Percentiles rank a stretch among this genome's conserved stretches.
Conservation (phyloP, 2,888 invertebrate species). For the Pycnomerus fuliginosus region DNA sequence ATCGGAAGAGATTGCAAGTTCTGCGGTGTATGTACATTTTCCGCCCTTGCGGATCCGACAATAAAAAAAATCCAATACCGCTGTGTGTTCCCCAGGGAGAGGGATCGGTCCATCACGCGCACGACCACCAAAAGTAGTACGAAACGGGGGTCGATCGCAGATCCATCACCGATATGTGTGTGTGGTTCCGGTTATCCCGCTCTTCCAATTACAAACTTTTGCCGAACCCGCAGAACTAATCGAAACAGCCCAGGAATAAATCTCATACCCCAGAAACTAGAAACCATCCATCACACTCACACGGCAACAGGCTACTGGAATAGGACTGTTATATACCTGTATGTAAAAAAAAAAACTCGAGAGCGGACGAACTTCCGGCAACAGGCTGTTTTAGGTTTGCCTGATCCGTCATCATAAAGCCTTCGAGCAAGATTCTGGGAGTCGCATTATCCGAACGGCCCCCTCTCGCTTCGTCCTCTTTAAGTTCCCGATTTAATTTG, state of each 20-base stretch:
- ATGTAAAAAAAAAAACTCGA: no score
- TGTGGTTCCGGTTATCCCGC: conserved; percentile 1
- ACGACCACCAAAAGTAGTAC: no score
- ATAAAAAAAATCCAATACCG: conserved; percentile 24
- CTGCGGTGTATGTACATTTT: no score
- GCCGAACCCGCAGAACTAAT: conserved; percentile 33
- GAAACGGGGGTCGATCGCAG: no score
- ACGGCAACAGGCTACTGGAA: no score
- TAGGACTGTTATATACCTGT: no score
- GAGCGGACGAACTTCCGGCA: no score
- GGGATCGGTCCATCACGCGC: no score
- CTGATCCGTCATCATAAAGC: conserved; percentile 29
- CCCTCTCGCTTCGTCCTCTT: conserved; percentile 24
- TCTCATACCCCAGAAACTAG: conserved; percentile 24
- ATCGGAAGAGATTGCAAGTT: conserved; percentile 22
- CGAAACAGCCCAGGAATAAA: conserved; percentile 36
- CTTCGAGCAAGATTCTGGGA: conserved; percentile 19
- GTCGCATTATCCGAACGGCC: conserved; percentile 11
- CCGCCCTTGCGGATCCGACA: conserved; percentile 19
- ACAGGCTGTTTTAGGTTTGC: conserved; percentile 24
- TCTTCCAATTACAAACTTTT: conserved; percentile 36
- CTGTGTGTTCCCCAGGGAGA: conserved; percentile 10
- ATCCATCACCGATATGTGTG: conserved; percentile 31
- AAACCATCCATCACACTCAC: no score
- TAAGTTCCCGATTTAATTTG: conserved; percentile 17